Percentiles rank a stretch among this genome's conserved stretches.
phyloP scores from a whole-genome alignment of 2,888 invertebrate genomes.

The Sphinx pinastri region DNA sequence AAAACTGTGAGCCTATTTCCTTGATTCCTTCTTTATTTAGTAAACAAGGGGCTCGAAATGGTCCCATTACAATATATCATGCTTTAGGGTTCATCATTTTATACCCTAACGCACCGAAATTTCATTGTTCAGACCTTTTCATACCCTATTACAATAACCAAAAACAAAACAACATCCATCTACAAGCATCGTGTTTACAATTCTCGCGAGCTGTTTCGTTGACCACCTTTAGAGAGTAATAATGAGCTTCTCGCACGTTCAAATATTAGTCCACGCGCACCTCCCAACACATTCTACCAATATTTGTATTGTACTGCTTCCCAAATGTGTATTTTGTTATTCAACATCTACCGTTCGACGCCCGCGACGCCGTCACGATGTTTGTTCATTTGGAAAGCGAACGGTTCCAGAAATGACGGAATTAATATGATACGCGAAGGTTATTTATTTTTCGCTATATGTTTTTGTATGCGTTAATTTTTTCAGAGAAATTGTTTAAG shows the following conservation, averaged over 20 bases:
- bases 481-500: too few species aligned
- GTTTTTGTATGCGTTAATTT: not conserved
- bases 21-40: too few species aligned
- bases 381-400: slow-evolving; percentile 60
- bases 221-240: slow-evolving; percentile 65
- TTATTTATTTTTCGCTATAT: not conserved
- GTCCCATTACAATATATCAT: too few species aligned
- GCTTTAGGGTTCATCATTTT: too few species aligned
- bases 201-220: slow-evolving; percentile 30
- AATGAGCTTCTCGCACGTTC: slow-evolving; percentile 65
- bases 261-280: slow-evolving; percentile 77
- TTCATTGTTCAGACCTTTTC: not conserved
- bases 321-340: slow-evolving; percentile 78
- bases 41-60: too few species aligned
- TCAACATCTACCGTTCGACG: slow-evolving; percentile 76
- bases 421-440: not conserved
- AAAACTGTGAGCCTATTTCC: too few species aligned
- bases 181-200: slow-evolving; percentile 8
- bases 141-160: not conserved
- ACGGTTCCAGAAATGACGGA: slow-evolving; percentile 34
- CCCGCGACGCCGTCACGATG: slow-evolving; percentile 67
- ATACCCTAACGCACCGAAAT: too few species aligned
- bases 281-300: slow-evolving; percentile 77
- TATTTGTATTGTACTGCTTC: slow-evolving; percentile 77
- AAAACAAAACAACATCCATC: slow-evolving; percentile 6